Conservation (phyloP, 2,888 invertebrate genomes). For the Lottia scabra region DNA sequence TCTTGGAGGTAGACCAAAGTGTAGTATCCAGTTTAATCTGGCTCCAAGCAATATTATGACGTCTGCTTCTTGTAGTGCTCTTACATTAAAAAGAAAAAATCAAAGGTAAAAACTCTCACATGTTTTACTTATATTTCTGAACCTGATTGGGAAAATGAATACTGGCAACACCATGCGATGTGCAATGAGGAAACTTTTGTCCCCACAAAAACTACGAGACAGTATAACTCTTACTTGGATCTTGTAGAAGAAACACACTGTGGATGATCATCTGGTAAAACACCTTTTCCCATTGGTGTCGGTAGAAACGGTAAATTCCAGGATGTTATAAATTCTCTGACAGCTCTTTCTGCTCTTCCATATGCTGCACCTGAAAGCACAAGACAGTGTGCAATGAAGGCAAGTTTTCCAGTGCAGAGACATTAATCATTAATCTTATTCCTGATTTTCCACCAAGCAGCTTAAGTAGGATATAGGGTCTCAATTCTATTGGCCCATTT, state of each 20-base stretch:
- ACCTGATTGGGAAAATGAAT: too few species aligned
- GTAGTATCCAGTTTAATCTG: slow-evolving; percentile 96
- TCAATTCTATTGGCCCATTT: too few species aligned
- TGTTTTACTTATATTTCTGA: too few species aligned
- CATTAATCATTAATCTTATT: too few species aligned
- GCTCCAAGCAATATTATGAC: slow-evolving; percentile 90
- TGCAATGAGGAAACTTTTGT: too few species aligned
- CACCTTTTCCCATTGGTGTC: slow-evolving; percentile 89
- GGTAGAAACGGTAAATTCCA: slow-evolving; percentile 89
- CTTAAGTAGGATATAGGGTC: too few species aligned
- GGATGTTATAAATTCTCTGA: slow-evolving; percentile 78
- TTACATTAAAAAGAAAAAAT: slow-evolving; percentile 37
- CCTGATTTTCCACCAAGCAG: too few species aligned
- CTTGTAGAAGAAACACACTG: slow-evolving; percentile 88
- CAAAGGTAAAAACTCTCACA: not conserved
- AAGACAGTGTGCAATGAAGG: too few species aligned
- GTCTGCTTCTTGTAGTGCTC: slow-evolving; percentile 88
- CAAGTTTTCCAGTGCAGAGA: too few species aligned
- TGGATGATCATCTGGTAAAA: slow-evolving; percentile 72
- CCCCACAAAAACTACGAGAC: too few species aligned
- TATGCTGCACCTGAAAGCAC: slow-evolving; percentile 81
- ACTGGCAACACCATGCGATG: too few species aligned
- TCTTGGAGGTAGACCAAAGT: slow-evolving; percentile 91
- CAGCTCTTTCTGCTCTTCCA: slow-evolving; percentile 79
- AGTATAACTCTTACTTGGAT: slow-evolving; percentile 72